These are phyloP conservation scores for Helarctos malayanus DNA, from an alignment of 2,797 vertebrate species.

Conservation along the genomic window DNA sequence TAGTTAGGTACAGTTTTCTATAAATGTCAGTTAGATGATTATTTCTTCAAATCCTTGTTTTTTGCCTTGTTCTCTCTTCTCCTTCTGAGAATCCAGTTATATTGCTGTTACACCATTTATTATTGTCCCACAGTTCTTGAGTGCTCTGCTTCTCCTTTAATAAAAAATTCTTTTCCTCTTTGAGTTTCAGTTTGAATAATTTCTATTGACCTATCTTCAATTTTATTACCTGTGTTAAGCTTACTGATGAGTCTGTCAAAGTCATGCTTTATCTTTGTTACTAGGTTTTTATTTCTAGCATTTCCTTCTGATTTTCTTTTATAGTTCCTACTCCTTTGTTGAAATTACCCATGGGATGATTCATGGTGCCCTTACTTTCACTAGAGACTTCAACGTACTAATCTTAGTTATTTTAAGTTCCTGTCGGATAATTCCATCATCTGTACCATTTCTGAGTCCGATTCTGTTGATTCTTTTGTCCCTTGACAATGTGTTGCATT, in stretches of 20 bases:
- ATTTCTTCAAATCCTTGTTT: not conserved
- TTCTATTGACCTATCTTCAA: not conserved
- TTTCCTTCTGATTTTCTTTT: not conserved
- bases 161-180: not conserved
- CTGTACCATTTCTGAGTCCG: not conserved
- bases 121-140: not conserved
- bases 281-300: not conserved
- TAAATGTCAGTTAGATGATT: not conserved
- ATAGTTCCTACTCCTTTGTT: not conserved
- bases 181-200: not conserved
- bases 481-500: not conserved
- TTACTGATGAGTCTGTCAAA: not conserved
- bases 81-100: not conserved
- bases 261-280: not conserved
- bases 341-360: not conserved
- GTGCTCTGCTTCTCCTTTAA: not conserved
- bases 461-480: constrained; percentile 50
- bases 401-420: not conserved
- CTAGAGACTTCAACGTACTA: not conserved
- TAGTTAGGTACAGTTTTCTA: not conserved
- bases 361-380: not conserved
- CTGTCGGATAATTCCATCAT: not conserved
- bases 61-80: not conserved
- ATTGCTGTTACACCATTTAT: not conserved
- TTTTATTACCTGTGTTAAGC: not conserved